A percentile compares a stretch with the other conserved stretches of the same genome.
phyloP scores from a whole-genome alignment of 2,797 vertebrate genomes.

The Alcedo atthis region DNA sequence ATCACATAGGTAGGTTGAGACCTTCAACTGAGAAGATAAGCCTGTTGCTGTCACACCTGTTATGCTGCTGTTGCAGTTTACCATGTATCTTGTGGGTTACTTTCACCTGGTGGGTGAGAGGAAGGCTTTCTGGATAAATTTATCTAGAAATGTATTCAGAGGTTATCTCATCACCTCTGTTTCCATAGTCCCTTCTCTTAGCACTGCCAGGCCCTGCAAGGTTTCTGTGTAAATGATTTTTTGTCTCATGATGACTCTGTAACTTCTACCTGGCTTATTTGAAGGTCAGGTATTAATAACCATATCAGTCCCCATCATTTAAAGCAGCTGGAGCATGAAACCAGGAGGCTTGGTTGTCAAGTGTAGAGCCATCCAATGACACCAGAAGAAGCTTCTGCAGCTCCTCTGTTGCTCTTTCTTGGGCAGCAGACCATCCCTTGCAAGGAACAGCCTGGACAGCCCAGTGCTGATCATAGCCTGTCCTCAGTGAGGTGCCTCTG shows the following conservation, averaged over 20 bases:
- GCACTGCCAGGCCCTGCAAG: neutral
- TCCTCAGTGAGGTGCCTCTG: neutral
- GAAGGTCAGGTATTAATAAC: neutral
- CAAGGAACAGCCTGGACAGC: neutral
- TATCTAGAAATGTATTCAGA: neutral
- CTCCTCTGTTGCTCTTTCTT: neutral
- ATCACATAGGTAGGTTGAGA: slow-evolving; percentile 79
- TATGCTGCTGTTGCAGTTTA: neutral
- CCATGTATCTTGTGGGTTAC: fast-evolving
- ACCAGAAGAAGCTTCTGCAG: neutral
- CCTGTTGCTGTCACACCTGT: neutral
- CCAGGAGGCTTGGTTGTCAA: neutral
- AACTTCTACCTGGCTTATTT: neutral
- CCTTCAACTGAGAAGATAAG: neutral
- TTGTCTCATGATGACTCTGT: neutral
- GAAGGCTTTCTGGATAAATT: neutral
- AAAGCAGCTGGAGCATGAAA: neutral
- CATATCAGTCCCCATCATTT: too few species aligned
- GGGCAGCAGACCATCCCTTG: neutral
- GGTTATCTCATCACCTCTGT: neutral
- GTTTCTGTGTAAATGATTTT: neutral
- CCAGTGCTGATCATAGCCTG: neutral
- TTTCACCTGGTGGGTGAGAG: neutral
- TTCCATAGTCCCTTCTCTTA: neutral
- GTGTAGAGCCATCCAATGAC: neutral